Conservation (phyloP, 2,888 invertebrate species). For the Chirona hameri region DNA sequence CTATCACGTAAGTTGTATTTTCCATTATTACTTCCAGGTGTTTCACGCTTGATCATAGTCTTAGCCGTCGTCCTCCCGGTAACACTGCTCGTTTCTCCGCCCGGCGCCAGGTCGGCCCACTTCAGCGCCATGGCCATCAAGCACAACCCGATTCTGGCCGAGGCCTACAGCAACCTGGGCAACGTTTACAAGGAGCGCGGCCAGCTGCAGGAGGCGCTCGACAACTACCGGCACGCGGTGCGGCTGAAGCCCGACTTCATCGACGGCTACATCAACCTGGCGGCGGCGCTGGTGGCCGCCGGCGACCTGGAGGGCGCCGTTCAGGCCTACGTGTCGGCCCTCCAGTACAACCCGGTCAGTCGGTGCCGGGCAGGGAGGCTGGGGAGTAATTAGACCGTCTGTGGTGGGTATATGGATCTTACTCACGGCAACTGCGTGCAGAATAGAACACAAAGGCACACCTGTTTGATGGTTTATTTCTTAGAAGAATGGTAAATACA, state of each 20-base stretch:
- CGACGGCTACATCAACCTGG: conserved; percentile 97
- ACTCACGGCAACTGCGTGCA: too few relatives aligned
- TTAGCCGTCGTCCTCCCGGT: too few relatives aligned
- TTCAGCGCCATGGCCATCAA: conserved; percentile 96
- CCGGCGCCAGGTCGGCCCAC: conserved; percentile 72
- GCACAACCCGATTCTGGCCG: conserved; percentile 94
- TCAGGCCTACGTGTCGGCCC: conserved; percentile 95
- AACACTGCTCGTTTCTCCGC: too few relatives aligned
- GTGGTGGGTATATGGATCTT: too few relatives aligned
- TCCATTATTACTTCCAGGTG: too few relatives aligned
- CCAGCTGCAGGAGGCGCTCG: conserved; percentile 58
- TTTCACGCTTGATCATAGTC: too few relatives aligned
- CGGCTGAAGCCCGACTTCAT: conserved; percentile 95
- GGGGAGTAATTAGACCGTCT: too few relatives aligned
- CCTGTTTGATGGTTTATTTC: too few relatives aligned
- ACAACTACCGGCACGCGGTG: conserved; percentile 77
- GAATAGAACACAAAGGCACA: too few relatives aligned
- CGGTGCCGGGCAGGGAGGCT: background rate
- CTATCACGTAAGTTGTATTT: too few relatives aligned
- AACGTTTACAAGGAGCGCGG: conserved; percentile 98
- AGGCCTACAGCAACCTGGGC: conserved; percentile 98
- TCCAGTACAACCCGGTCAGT: conserved; percentile 96
- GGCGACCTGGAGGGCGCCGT: conserved; percentile 99
- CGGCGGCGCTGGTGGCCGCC: conserved; percentile 95
- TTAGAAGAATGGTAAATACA: too few relatives aligned